Evolutionary conservation across 2,888 invertebrate species (phyloP).

Genomic region (Harmothoe impar): DNA sequence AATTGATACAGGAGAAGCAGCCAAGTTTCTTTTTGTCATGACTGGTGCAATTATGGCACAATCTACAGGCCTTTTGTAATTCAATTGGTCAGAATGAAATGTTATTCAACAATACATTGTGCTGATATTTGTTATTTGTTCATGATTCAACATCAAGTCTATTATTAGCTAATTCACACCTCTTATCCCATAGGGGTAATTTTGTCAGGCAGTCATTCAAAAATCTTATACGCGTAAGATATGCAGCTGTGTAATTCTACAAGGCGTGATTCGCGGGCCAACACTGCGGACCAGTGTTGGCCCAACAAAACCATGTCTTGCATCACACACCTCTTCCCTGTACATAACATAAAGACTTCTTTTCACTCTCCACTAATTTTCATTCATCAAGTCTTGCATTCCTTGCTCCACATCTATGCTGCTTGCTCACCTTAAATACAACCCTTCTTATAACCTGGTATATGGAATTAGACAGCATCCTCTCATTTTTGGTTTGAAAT

Average conservation of each 20-base stretch:
- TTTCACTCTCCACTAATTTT: too few relatives aligned
- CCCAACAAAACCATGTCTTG: too few relatives aligned
- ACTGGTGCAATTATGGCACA: constrained; percentile 27
- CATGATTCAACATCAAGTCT: constrained; percentile 29
- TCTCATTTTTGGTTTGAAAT: constrained; percentile 23
- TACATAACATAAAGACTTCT: too few relatives aligned
- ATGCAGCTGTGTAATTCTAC: too few relatives aligned
- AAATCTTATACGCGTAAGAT: too few relatives aligned
- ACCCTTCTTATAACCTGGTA: too few relatives aligned
- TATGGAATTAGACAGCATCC: background rate
- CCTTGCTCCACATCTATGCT: too few relatives aligned
- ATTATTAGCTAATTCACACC: background rate
- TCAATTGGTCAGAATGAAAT: background rate
- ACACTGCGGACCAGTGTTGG: too few relatives aligned
- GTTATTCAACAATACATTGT: background rate
- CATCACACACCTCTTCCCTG: too few relatives aligned
- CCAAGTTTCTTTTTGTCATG: too few relatives aligned
- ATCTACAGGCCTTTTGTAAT: background rate
- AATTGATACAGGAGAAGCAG: background rate
- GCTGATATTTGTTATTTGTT: background rate
- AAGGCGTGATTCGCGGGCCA: too few relatives aligned
- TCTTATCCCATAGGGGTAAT: background rate
- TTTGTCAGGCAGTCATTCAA: background rate
- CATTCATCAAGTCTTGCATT: background rate
- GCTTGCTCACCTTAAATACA: too few relatives aligned